phyloP scores from a whole-genome alignment of 1,140 invertebrate species.

The Heliconius hewitsoni region DNA sequence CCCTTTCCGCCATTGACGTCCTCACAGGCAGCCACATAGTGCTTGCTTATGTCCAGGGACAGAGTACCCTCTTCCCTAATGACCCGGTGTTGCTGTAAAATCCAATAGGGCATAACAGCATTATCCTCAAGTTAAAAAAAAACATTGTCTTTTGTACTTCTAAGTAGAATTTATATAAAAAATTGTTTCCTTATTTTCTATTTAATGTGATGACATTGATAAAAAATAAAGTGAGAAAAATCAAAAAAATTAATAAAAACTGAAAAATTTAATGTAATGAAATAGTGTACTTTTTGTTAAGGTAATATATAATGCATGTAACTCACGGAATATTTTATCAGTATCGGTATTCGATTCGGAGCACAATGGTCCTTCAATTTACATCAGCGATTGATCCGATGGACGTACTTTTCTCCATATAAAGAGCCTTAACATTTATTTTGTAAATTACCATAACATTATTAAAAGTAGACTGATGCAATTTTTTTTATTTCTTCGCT shows the following conservation, averaged over 20 bases:
- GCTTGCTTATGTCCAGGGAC: no score
- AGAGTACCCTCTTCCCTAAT: no score
- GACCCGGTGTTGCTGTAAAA: no score
- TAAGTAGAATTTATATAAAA: not conserved
- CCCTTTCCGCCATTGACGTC: no score
- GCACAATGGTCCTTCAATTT: constrained; percentile 53
- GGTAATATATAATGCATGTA: not conserved
- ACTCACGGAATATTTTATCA: constrained; percentile 30
- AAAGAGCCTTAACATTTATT: constrained; percentile 36
- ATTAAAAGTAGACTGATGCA: not conserved
- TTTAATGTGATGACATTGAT: not conserved
- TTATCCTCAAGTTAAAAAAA: no score
- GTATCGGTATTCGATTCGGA: constrained; percentile 43
- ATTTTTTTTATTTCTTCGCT: no score
- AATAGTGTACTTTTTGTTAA: not conserved
- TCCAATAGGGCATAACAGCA: no score
- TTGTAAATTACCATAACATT: constrained; percentile 5
- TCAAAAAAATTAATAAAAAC: not conserved
- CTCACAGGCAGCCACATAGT: no score
- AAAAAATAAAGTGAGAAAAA: not conserved
- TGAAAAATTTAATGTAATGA: not conserved
- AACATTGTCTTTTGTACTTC: not conserved
- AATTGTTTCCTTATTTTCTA: not conserved
- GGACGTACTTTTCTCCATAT: constrained; percentile 38
- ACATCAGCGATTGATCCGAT: constrained; percentile 49